Evolutionary conservation across 1,140 invertebrate species (phyloP).

Genomic region (Artemia franciscana): DNA sequence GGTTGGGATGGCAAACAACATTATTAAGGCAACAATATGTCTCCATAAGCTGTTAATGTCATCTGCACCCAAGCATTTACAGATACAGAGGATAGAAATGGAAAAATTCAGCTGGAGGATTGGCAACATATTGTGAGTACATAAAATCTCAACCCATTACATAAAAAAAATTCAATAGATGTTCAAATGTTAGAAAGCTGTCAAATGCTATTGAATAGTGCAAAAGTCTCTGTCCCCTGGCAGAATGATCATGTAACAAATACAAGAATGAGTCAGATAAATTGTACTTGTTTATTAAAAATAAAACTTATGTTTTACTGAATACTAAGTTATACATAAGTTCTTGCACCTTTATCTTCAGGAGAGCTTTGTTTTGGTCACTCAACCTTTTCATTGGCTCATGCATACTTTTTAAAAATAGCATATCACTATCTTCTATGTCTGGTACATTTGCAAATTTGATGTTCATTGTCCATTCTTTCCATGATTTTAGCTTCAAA

Average conservation of each 20-base stretch:
- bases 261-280: too few relatives aligned
- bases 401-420: not conserved
- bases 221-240: not conserved
- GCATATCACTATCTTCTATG: not conserved
- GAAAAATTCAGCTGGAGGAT: not conserved
- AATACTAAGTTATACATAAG: not conserved
- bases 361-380: not conserved
- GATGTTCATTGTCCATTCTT: too few relatives aligned
- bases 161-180: not conserved
- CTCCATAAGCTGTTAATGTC: not conserved
- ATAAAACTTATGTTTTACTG: too few relatives aligned
- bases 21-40: not conserved
- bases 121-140: not conserved
- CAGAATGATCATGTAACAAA: not conserved
- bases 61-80: not conserved
- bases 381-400: not conserved
- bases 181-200: not conserved
- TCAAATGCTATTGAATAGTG: not conserved
- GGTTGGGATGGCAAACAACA: not conserved
- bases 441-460: too few relatives aligned
- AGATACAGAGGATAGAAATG: not conserved
- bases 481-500: too few relatives aligned
- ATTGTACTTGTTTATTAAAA: too few relatives aligned
- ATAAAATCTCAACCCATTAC: not conserved
- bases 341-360: not conserved